Base-by-base conservation (phyloP, 1,140 invertebrate species). In the Cydia strobilella region DNA sequence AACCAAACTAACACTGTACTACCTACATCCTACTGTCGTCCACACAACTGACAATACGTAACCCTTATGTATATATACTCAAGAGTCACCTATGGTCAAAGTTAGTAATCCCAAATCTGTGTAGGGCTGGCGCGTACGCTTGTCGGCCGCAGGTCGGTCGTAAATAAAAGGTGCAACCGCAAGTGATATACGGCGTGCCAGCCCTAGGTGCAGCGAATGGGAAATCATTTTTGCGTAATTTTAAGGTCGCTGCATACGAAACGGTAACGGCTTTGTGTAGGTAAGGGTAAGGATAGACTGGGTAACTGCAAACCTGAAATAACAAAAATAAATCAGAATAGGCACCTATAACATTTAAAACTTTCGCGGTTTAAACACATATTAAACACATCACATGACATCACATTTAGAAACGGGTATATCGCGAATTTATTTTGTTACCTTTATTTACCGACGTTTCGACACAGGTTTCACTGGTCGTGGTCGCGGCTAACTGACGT, bases 131-230 rank as follows among this genome's bases (percentile, higher is more conserved):
- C 42, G 42, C 42, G 65, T 39, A 23, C 31, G 7, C 12, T n/a
- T 35, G 65, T 69, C 65, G 65, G 65, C n/a, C n/a, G 65, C 65
- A 69, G 65, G 65, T 69, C 31, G 65, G 31, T 20, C 65, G 65
- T 69, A 69, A 69, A 69, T 69, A 39, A 39, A 39, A 69, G 65
- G 65, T 69, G 65, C 65, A 69, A 69, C 65, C 65, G n/a, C 65
- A 69, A 2, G 65, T 69, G 65, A 69, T 35, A 35, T 39, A 69
- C 65, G 65, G 31, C 63, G 27, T 15, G 31, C 65, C 65, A 23
- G 20, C 65, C 31, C 27, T 69, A 42, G 65, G 31, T 69, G 65
- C 65, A 69, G 6, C 31, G 6, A 35, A 39, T 66, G 13, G 6
- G 25, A n/a, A 31, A 27, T 66, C 20, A 25, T 31, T 69, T 69